Conservation (phyloP, 1,140 invertebrate species). For the Grapholita molesta region DNA sequence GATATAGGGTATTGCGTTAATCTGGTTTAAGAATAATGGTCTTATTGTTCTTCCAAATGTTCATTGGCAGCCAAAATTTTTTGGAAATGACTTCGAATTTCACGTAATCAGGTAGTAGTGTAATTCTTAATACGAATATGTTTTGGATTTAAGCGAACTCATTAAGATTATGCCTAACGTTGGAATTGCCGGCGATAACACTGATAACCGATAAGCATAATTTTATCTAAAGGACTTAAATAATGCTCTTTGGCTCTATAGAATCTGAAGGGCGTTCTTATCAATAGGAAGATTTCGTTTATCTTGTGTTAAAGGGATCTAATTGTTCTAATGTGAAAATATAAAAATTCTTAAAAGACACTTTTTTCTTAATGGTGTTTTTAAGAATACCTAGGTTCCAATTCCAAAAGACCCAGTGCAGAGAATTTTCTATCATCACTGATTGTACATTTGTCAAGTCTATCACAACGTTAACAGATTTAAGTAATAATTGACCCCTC, state of each 20-base stretch:
- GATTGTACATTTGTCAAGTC: background rate
- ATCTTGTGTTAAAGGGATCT: constrained; percentile 24
- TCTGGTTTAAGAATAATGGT: too few relatives aligned
- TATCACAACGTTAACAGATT: constrained; percentile 30
- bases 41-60: too few relatives aligned
- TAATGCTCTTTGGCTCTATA: too few relatives aligned
- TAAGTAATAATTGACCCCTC: constrained; percentile 39
- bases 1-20: too few relatives aligned
- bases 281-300: too few relatives aligned
- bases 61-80: too few relatives aligned
- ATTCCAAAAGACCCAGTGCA: background rate
- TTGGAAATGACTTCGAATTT: too few relatives aligned
- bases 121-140: background rate
- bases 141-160: background rate
- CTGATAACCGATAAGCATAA: background rate
- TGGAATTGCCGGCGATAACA: background rate
- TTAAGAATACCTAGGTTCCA: background rate
- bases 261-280: too few relatives aligned
- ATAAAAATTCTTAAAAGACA: background rate
- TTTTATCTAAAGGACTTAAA: background rate
- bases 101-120: too few relatives aligned
- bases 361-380: constrained; percentile 15
- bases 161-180: background rate
- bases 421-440: background rate
- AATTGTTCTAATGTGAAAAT: too few relatives aligned